Conservation (phyloP, 2,113 vertebrate genomes). For the Acrocephalus arundinaceus region DNA sequence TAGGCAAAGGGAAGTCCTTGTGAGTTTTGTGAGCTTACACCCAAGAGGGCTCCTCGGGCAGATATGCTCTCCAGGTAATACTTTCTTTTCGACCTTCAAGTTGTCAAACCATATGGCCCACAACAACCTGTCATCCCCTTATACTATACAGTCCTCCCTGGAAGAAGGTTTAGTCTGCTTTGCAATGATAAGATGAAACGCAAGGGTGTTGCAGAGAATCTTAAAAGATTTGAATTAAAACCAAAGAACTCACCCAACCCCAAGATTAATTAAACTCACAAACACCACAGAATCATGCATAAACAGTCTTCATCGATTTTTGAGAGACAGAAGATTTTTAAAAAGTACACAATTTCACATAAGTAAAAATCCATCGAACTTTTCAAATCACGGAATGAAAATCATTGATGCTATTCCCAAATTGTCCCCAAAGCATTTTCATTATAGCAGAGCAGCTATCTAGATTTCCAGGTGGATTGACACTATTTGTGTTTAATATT, state of each 20-base stretch:
- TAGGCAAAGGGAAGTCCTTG: background rate
- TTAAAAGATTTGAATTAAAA: background rate
- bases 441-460: background rate
- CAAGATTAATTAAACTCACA: background rate
- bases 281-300: background rate
- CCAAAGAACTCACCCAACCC: background rate
- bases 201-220: background rate
- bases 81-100: background rate
- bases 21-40: background rate
- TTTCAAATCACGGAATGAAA: background rate
- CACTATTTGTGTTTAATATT: background rate
- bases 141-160: background rate
- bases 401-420: background rate
- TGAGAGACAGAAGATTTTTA: background rate
- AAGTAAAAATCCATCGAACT: background rate
- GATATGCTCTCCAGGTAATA: background rate
- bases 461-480: background rate
- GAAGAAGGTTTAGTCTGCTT: background rate
- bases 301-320: background rate
- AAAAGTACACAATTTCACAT: background rate
- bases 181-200: background rate
- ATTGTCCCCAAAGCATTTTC: background rate
- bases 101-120: background rate
- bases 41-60: background rate
- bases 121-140: background rate